These are phyloP conservation scores for Crocidura indochinensis DNA, from an alignment of 2,797 vertebrate species.

Conservation along the genomic window DNA sequence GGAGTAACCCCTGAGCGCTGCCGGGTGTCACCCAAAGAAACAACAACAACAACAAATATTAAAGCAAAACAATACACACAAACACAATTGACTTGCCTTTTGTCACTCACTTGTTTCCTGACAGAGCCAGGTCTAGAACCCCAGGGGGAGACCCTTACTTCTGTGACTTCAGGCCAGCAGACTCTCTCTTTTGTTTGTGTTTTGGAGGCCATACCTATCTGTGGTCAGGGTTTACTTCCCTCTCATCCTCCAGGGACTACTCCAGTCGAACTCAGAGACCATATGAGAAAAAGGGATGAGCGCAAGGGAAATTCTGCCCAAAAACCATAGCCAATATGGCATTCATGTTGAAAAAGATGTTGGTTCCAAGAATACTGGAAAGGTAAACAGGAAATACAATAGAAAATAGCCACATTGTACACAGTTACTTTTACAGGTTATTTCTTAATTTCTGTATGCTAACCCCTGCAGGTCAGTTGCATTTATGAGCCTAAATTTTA, in stretches of 20 bases:
- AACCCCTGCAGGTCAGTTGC: constrained; percentile 12
- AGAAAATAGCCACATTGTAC: background rate
- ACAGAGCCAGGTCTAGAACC: background rate
- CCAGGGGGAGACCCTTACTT: background rate
- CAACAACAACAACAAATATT: too few relatives aligned
- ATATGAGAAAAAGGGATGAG: background rate
- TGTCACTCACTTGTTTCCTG: background rate
- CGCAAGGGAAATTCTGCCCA: background rate
- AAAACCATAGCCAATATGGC: background rate
- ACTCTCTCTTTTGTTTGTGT: too few relatives aligned
- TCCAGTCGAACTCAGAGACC: too few relatives aligned
- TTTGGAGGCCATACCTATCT: too few relatives aligned
- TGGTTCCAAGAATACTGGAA: constrained; percentile 37
- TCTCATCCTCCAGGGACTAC: background rate
- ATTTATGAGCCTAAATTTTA: background rate
- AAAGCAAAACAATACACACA: too few relatives aligned
- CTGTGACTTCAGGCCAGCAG: background rate
- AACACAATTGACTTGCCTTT: background rate
- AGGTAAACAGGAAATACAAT: background rate
- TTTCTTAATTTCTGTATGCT: background rate
- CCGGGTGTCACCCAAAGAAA: too few relatives aligned
- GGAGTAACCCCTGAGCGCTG: too few relatives aligned
- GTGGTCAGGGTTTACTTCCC: too few relatives aligned
- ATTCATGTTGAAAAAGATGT: background rate
- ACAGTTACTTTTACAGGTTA: background rate